Evolutionary conservation across 1,140 invertebrate genomes (phyloP).

Genomic region (Leptinotarsa defecta): DNA sequence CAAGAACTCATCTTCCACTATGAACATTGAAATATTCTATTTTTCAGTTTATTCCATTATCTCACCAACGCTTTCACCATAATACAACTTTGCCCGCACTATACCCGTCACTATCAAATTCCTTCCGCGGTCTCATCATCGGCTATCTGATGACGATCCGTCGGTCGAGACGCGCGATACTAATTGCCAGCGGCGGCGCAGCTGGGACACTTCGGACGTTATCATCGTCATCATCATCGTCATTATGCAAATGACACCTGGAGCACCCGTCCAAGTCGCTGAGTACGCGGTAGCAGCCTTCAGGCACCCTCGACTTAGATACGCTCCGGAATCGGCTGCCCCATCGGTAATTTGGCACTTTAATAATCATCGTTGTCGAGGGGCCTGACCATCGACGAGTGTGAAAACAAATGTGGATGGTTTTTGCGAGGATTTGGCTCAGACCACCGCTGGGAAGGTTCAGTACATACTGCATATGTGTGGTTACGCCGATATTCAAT

Average conservation of each 20-base stretch:
- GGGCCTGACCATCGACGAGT: neutral
- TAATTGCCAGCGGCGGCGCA: slow-evolving; percentile 48
- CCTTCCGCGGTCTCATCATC: neutral
- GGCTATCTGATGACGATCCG: neutral
- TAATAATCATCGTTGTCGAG: slow-evolving; percentile 2
- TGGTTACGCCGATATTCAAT: too few relatives aligned
- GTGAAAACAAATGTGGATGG: neutral
- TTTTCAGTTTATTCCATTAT: neutral
- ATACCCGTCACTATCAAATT: neutral
- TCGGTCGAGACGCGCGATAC: slow-evolving; percentile 37
- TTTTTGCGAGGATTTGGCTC: too few relatives aligned
- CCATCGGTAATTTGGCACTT: neutral
- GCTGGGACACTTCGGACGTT: slow-evolving; percentile 49
- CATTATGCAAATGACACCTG: slow-evolving; percentile 49
- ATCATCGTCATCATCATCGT: slow-evolving; percentile 41
- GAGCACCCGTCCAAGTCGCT: slow-evolving; percentile 34
- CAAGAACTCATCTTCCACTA: too few relatives aligned
- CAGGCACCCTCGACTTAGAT: slow-evolving; percentile 26
- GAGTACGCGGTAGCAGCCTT: slow-evolving; percentile 33
- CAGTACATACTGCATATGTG: too few relatives aligned
- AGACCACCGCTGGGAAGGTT: too few relatives aligned
- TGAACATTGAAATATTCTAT: too few relatives aligned
- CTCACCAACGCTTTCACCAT: neutral
- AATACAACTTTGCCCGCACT: neutral
- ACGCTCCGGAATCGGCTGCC: neutral